Evolutionary conservation across 2,797 vertebrate genomes (phyloP).

Genomic region (Chlorospingus semifuscus): DNA sequence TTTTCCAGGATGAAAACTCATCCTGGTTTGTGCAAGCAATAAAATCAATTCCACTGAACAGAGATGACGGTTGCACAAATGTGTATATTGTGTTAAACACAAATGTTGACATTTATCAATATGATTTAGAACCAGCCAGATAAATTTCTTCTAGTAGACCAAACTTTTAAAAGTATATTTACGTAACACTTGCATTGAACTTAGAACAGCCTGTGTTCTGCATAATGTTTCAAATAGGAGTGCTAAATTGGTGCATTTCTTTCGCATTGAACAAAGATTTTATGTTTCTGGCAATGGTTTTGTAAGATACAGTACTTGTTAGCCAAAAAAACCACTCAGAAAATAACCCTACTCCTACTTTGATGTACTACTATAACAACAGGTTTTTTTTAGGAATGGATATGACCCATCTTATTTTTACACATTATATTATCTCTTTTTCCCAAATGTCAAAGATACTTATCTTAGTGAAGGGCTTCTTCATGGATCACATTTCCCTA

Average conservation of each 20-base stretch:
- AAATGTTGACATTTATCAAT: not conserved
- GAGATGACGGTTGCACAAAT: not conserved
- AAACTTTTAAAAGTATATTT: not conserved
- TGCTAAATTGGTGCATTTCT: constrained; percentile 12
- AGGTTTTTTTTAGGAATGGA: not conserved
- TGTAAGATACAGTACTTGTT: constrained; percentile 34
- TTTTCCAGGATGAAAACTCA: constrained; percentile 2
- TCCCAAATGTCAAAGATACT: not conserved
- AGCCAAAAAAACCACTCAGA: constrained; percentile 40
- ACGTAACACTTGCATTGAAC: not conserved
- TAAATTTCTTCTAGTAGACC: not conserved
- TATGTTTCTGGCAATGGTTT: constrained; percentile 32
- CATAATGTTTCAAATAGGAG: constrained; percentile 43
- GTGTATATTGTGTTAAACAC: not conserved
- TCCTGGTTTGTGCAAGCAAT: constrained; percentile 4
- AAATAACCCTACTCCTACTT: constrained; percentile 41
- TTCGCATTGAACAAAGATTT: constrained; percentile 22
- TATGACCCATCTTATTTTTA: constrained; percentile 3
- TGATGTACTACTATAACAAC: constrained; percentile 25
- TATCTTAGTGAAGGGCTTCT: constrained; percentile 18
- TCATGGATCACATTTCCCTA: not conserved
- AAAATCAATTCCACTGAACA: constrained; percentile 21
- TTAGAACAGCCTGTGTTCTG: not conserved
- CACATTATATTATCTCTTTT: not conserved
- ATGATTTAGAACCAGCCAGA: not conserved